Evolutionary conservation across 2,113 vertebrate species (phyloP).

Genomic region (Glareola pratincola): DNA sequence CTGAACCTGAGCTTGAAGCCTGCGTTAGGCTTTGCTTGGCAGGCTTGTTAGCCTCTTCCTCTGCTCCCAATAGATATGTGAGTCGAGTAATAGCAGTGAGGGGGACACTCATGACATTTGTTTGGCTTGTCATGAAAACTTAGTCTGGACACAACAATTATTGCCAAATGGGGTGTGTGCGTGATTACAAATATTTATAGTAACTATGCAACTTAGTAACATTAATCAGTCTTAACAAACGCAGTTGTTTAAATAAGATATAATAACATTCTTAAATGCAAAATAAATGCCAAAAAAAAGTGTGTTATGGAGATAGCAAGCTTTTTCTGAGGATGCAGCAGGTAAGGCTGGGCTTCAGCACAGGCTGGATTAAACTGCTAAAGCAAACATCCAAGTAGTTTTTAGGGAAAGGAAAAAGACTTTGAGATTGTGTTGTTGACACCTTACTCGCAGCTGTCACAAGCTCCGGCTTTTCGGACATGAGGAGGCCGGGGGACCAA

Average conservation of each 20-base stretch:
- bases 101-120: rapidly evolving
- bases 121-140: not conserved
- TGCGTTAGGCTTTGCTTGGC: not conserved
- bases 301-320: not conserved
- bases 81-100: not conserved
- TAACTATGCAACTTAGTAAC: not conserved
- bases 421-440: not conserved
- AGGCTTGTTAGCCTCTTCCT: not conserved
- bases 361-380: not conserved
- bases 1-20: not conserved
- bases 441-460: not conserved
- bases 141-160: not conserved
- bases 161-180: not conserved
- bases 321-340: not conserved
- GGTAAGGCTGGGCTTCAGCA: not conserved
- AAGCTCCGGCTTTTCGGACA: not conserved
- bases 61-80: rapidly evolving
- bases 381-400: not conserved
- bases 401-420: too few relatives aligned
- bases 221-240: not conserved
- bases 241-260: not conserved
- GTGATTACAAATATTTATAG: conserved; percentile 14
- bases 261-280: not conserved
- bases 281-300: not conserved
- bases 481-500: not conserved